These are phyloP conservation scores for Holotrichia oblita DNA, from an alignment of 1,140 invertebrate genomes.

Conservation along the genomic window DNA sequence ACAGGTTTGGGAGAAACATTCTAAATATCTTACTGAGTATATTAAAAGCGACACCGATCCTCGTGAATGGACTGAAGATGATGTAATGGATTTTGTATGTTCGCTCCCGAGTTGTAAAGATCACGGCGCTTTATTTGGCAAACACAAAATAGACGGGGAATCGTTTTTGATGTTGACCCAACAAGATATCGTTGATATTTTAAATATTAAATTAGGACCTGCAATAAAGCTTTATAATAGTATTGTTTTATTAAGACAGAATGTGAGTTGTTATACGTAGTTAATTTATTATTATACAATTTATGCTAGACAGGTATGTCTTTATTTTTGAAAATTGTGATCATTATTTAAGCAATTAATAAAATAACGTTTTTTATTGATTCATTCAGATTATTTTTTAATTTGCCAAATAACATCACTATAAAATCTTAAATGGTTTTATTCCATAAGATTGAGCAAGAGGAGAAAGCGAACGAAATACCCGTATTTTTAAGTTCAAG, in stretches of 20 bases:
- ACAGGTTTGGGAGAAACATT: conserved; percentile 55
- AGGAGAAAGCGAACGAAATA: no score
- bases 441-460: no score
- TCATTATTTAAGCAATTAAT: conserved; percentile 29
- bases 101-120: conserved; percentile 71
- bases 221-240: conserved; percentile 86
- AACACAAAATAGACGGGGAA: conserved; percentile 83
- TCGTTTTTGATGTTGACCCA: conserved; percentile 85
- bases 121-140: conserved; percentile 68
- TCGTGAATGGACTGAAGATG: conserved; percentile 69
- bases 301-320: conserved; percentile 20
- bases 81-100: conserved; percentile 76
- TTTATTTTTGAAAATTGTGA: no score
- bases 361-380: conserved; percentile 28
- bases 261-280: conserved; percentile 50
- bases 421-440: no score
- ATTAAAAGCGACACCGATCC: conserved; percentile 48
- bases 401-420: no score
- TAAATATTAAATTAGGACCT: conserved; percentile 84
- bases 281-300: conserved; percentile 26
- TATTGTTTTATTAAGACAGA: conserved; percentile 75
- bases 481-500: no score
- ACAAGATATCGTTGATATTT: conserved; percentile 78
- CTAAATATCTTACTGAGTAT: conserved; percentile 53
- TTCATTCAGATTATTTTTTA: no score